phyloP scores from a whole-genome alignment of 2,113 vertebrate species.

The Muntiacus reevesi region DNA sequence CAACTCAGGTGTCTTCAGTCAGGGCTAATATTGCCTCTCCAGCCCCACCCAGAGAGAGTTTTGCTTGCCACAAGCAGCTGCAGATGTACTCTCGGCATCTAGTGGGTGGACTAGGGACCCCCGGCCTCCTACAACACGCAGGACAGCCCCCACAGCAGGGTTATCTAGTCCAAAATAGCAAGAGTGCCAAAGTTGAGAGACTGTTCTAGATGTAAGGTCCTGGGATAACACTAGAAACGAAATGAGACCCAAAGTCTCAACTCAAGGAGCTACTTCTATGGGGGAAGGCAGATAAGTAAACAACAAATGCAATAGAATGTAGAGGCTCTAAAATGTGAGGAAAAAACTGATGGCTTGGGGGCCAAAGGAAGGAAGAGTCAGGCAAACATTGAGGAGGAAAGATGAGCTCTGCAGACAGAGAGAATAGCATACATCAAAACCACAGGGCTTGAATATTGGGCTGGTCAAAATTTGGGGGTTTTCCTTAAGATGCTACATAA shows the following conservation, averaged over 20 bases:
- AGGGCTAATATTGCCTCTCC: too few relatives aligned
- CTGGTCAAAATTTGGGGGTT: background rate
- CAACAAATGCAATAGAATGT: background rate
- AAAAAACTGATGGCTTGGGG: background rate
- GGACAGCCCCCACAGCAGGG: background rate
- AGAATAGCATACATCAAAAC: background rate
- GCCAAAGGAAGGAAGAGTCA: background rate
- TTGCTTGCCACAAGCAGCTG: background rate
- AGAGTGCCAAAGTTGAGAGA: background rate
- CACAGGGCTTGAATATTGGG: background rate
- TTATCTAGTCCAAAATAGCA: background rate
- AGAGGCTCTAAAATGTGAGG: background rate
- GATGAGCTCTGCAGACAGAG: background rate
- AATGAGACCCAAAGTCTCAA: background rate
- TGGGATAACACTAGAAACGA: background rate
- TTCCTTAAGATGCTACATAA: background rate
- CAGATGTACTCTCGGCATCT: background rate
- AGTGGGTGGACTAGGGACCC: background rate
- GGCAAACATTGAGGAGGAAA: background rate
- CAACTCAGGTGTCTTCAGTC: background rate
- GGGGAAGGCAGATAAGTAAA: background rate
- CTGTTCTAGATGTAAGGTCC: background rate
- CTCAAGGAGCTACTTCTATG: background rate
- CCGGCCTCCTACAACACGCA: background rate
- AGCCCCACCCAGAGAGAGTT: background rate